Evolutionary conservation across 2,113 vertebrate genomes (phyloP), one percentile per base, ranked within the genome.

Genomic region (Thomomys bottae): DNA sequence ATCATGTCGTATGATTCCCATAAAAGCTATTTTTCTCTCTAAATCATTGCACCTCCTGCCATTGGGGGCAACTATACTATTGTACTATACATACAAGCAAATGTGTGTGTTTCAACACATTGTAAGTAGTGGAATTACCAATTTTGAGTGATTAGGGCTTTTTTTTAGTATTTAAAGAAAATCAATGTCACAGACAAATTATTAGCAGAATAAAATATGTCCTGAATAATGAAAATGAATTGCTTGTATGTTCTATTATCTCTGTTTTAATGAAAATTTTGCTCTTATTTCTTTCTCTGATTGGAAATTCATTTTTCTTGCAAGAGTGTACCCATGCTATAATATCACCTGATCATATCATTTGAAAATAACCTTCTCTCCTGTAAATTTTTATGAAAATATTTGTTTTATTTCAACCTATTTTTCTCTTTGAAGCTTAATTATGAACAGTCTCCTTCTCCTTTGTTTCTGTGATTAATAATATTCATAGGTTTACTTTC

Each of bases 271-370:
- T 88, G 71, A 78, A 73, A 84, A 90, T 63, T 81, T 95, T 32
- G 24, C 57, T 80, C 1, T 82, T 81, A 77, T 92, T 94, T 95
- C 7, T 83, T n/a, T n/a, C 30, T 82, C 61, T 91, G 17, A 90
- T 84, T 96, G 94, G 30, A 85, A n/a, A 84, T 81, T 88, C 63
- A 18, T 64, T 75, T 94, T 24, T 54, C 26, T 70, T 86, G 76
- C 42, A 87, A 36, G 49, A 78, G 10, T 85, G 18, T 49, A 8
- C 12, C 12, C 61, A 76, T 59, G 79, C 0, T 79, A 24, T 42
- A 82, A 10, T 20, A 59, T 73, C 21, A 61, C 68, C 87, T 67
- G 61, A 87, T 24, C 42, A 45, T 26, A 77, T 49, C 80, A 61
- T 89, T 83, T 76, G 45, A 7, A n/a, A 24, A 88, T 67, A 72